These are phyloP conservation scores for Beroe ovata DNA, from an alignment of 37 sponge, comb jelly and placozoan species.

Conservation along the genomic window DNA sequence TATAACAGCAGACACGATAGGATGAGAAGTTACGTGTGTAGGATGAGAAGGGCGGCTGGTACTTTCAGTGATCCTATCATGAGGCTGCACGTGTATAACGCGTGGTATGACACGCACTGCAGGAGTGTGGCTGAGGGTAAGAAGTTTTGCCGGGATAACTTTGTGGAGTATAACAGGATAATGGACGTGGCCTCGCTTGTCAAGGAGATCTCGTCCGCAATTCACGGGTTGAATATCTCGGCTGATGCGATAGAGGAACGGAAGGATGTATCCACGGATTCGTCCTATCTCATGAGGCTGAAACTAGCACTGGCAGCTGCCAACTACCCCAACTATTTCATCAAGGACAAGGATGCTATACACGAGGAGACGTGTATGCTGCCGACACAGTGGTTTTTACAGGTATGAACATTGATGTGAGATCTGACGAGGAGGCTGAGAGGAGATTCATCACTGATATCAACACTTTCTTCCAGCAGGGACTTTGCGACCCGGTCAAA, in stretches of 20 bases:
- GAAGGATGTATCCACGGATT: not conserved
- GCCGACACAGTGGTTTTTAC: constrained; percentile 33
- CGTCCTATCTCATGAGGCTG: not conserved
- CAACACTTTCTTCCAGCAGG: constrained; percentile 2
- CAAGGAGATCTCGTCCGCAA: not conserved
- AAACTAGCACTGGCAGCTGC: constrained; percentile 55
- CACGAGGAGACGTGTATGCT: constrained; percentile 6
- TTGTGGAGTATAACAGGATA: constrained; percentile 15
- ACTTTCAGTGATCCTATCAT: constrained; percentile 87
- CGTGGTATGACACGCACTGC: constrained; percentile 68
- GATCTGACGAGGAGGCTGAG: constrained; percentile 18
- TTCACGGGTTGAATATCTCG: not conserved
- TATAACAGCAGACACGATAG: constrained; percentile 11
- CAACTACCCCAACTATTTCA: constrained; percentile 32
- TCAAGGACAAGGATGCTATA: constrained; percentile 21
- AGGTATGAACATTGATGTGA: constrained; percentile 48
- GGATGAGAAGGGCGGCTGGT: constrained; percentile 74
- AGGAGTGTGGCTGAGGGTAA: not conserved
- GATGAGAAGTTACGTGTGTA: constrained; percentile 66
- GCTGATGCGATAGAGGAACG: not conserved
- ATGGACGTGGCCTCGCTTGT: constrained; percentile 34
- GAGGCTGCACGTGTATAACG: constrained; percentile 80
- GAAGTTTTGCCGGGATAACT: constrained; percentile 36
- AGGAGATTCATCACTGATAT: not conserved
- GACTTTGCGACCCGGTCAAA: constrained; percentile 21